Evolutionary conservation across 2,113 vertebrate species (phyloP).

Genomic region (Nycticorax nycticorax): DNA sequence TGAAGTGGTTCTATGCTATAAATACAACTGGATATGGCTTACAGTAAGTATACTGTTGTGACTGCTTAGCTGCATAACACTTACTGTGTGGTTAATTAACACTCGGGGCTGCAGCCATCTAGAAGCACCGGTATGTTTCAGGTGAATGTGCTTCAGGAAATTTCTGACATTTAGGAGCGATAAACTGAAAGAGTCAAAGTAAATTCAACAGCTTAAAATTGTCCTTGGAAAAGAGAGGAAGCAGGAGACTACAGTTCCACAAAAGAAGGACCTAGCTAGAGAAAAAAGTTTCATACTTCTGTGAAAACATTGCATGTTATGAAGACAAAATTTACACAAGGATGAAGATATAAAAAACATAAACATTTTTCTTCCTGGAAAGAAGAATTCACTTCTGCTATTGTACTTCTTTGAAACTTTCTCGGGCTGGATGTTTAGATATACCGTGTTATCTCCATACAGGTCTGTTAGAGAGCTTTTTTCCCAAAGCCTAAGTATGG

Average conservation of each 20-base stretch:
- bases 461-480: background rate
- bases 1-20: background rate
- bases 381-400: background rate
- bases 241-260: background rate
- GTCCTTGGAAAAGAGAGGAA: background rate
- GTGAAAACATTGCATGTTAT: background rate
- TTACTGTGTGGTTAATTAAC: background rate
- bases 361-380: background rate
- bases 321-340: background rate
- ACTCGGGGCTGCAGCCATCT: background rate
- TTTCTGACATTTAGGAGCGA: background rate
- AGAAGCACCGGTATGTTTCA: background rate
- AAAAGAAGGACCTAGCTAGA: background rate
- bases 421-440: background rate
- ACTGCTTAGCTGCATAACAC: background rate
- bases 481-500: background rate
- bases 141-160: background rate
- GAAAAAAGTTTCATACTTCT: background rate
- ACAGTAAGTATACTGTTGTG: background rate
- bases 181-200: background rate
- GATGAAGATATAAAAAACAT: background rate
- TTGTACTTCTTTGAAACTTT: background rate
- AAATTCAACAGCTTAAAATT: background rate
- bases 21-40: background rate
- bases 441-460: rapidly evolving